Evolutionary conservation across 2,797 vertebrate genomes (phyloP).

Genomic region (Coreius guichenoti): DNA sequence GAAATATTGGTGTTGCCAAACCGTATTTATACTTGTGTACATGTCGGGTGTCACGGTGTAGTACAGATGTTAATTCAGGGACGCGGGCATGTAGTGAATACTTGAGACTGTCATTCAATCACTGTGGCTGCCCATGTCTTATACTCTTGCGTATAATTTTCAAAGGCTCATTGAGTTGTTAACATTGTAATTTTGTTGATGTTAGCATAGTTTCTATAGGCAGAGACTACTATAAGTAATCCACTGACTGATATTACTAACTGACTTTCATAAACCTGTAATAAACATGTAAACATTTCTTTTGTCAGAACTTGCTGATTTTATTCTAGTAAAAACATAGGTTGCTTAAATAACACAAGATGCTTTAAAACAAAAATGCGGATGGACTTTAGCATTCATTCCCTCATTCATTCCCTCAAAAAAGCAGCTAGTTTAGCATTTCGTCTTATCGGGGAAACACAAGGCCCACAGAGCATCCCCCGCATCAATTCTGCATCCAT

Average conservation of each 20-base stretch:
- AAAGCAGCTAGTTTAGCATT: neutral
- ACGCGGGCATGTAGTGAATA: conserved; percentile 8
- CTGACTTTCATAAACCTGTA: neutral
- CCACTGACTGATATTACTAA: neutral
- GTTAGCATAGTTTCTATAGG: neutral
- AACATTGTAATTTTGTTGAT: neutral
- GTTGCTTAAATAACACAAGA: neutral
- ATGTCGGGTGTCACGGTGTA: neutral
- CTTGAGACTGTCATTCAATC: neutral
- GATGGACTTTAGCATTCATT: neutral
- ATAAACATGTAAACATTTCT: neutral
- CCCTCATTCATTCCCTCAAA: no score
- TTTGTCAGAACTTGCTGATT: neutral
- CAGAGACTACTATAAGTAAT: neutral
- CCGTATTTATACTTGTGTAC: neutral
- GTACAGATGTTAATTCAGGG: conserved; percentile 9
- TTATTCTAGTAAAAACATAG: neutral
- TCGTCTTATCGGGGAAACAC: conserved; percentile 44
- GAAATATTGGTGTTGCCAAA: neutral
- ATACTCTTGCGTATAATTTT: neutral
- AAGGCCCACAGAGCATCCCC: conserved; percentile 37
- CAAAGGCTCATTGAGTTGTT: neutral
- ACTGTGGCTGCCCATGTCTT: neutral
- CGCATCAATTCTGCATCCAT: conserved; percentile 41
- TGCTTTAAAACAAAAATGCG: neutral